A percentile compares a stretch with the other conserved stretches of the same genome.
Conservation (phyloP, 2,888 invertebrate genomes). For the Heliconius charithonia region DNA sequence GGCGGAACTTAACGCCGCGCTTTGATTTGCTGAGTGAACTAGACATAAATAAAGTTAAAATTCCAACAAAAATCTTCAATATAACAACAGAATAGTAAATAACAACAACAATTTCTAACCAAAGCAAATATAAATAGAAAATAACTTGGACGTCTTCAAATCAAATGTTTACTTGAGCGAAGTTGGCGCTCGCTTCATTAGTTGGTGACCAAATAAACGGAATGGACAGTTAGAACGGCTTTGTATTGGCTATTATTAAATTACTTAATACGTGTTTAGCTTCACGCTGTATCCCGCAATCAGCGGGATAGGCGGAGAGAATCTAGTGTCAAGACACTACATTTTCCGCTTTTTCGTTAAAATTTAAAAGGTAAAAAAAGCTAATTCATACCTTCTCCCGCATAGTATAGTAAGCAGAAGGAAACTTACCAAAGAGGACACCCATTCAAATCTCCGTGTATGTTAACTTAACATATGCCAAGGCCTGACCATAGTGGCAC, state of each 20-base stretch:
- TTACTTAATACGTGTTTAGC: neutral
- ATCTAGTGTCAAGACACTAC: neutral
- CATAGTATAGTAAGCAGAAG: too few species aligned
- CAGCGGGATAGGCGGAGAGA: neutral
- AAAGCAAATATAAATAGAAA: neutral
- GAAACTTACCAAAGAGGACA: too few species aligned
- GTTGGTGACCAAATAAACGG: conserved; percentile 38
- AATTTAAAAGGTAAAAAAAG: too few species aligned
- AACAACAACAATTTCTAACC: neutral
- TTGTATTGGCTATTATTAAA: neutral
- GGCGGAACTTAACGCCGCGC: too few species aligned
- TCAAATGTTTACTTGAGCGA: conserved; percentile 39
- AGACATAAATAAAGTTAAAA: neutral
- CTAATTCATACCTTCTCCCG: too few species aligned
- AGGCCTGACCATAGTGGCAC: too few species aligned
- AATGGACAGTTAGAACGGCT: conserved; percentile 16
- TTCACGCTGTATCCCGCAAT: conserved; percentile 3
- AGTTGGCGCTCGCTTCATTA: conserved; percentile 41
- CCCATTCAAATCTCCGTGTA: too few species aligned
- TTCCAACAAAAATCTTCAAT: neutral
- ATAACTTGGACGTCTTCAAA: conserved; percentile 24
- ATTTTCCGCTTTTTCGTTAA: neutral
- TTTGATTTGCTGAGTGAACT: too few species aligned
- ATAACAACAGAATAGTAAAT: neutral
- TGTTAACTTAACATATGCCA: too few species aligned